A percentile compares a stretch with the other conserved stretches of the same genome.
These are phyloP conservation scores for Eupithecia vulgata DNA, from an alignment of 2,888 invertebrate species.

Conservation along the genomic window DNA sequence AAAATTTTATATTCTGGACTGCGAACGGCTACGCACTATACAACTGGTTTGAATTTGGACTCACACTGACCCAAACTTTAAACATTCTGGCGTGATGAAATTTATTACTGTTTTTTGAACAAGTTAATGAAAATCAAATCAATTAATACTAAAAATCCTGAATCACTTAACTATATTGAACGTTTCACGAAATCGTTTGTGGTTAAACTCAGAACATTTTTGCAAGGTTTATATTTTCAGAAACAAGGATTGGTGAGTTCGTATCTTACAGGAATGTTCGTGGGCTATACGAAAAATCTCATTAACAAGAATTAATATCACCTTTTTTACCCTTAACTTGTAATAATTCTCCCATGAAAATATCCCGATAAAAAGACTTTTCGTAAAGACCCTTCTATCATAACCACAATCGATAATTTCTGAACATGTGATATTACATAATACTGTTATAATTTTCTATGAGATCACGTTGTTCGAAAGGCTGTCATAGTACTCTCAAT, in stretches of 20 bases:
- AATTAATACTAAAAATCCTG: not conserved
- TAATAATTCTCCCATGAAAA: not conserved
- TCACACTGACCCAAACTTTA: constrained; percentile 57
- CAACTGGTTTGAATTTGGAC: constrained; percentile 55
- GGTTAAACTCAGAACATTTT: constrained; percentile 67
- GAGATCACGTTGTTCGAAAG: constrained; percentile 53
- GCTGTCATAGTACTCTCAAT: constrained; percentile 62
- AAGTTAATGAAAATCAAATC: not conserved
- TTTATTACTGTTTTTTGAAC: not conserved
- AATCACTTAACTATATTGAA: constrained; percentile 12
- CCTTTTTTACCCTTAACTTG: not conserved
- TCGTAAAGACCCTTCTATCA: constrained; percentile 60
- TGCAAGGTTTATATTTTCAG: constrained; percentile 79
- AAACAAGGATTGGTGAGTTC: constrained; percentile 80
- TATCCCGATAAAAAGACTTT: constrained; percentile 53
- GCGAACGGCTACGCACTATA: constrained; percentile 56
- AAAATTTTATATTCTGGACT: constrained; percentile 71
- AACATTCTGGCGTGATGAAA: constrained; percentile 56
- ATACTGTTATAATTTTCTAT: constrained; percentile 10
- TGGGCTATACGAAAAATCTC: constrained; percentile 68
- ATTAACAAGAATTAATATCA: constrained; percentile 16
- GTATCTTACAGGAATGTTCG: constrained; percentile 74
- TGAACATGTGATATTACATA: constrained; percentile 12
- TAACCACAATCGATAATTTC: constrained; percentile 62
- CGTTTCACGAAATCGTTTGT: constrained; percentile 53